Conservation (phyloP, 2,888 invertebrate genomes). For the Rhingia rostrata region DNA sequence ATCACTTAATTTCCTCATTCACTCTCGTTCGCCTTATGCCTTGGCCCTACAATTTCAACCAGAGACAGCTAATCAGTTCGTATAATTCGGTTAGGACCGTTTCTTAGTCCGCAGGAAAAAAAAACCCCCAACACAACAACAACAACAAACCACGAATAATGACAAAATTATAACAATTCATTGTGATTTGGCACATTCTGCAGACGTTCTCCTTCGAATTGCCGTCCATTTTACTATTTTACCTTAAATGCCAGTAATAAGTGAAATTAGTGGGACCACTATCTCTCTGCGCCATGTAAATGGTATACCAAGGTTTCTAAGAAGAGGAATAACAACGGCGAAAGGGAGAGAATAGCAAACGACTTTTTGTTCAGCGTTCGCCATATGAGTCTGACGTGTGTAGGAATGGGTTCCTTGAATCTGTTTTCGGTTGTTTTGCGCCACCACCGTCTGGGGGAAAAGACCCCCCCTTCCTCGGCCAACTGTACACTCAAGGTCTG, state of each 20-base stretch:
- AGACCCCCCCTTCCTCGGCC: constrained; percentile 8
- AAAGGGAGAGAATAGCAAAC: constrained; percentile 35
- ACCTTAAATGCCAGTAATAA: constrained; percentile 70
- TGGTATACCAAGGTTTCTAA: constrained; percentile 39
- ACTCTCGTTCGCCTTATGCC: constrained; percentile 7
- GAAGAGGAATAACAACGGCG: constrained; percentile 37
- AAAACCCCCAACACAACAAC: no score
- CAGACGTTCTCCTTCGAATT: constrained; percentile 34
- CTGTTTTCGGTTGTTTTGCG: constrained; percentile 24
- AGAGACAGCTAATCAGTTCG: constrained; percentile 7
- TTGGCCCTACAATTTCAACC: constrained; percentile 29
- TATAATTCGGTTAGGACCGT: constrained; percentile 10
- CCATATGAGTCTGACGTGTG: constrained; percentile 22
- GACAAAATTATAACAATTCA: constrained; percentile 71
- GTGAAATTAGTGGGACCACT: constrained; percentile 71
- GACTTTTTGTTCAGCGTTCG: constrained; percentile 21
- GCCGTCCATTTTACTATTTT: constrained; percentile 67
- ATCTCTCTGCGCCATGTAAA: constrained; percentile 35
- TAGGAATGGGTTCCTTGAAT: constrained; percentile 40
- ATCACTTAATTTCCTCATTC: constrained; percentile 66
- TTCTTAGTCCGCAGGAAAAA: not conserved
- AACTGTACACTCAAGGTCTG: constrained; percentile 68
- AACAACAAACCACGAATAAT: constrained; percentile 60
- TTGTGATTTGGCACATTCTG: constrained; percentile 66
- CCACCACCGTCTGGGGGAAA: constrained; percentile 40